Evolutionary conservation across 2,113 vertebrate species (phyloP).

Genomic region (Corydoras maculifer): DNA sequence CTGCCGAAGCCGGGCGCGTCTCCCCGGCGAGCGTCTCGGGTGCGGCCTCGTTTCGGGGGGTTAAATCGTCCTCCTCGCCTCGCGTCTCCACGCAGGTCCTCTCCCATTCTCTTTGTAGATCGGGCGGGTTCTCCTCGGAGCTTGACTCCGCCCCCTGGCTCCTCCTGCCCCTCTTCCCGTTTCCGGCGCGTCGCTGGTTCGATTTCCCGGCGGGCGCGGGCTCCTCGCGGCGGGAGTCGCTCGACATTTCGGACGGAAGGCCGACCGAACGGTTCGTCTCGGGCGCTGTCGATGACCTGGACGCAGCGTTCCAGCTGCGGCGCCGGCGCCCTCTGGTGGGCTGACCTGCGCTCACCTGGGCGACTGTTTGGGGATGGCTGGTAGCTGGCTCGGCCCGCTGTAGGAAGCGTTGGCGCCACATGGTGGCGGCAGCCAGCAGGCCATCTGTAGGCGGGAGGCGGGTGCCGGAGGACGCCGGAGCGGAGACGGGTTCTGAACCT

Average conservation of each 20-base stretch:
- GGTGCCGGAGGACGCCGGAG: not conserved
- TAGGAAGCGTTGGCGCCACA: conserved; percentile 26
- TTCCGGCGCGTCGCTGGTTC: too few relatives aligned
- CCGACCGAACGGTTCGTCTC: not conserved
- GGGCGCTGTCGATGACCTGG: conserved; percentile 1
- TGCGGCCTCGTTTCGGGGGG: too few relatives aligned
- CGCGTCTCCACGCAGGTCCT: not conserved
- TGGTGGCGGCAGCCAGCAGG: conserved; percentile 14
- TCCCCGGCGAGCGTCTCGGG: too few relatives aligned
- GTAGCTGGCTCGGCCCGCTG: not conserved
- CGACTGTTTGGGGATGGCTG: not conserved
- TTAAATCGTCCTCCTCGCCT: too few relatives aligned
- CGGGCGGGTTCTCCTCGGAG: not conserved
- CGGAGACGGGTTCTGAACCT: conserved; percentile 2
- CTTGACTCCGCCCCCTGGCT: not conserved
- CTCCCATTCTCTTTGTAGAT: not conserved
- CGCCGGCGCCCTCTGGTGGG: not conserved
- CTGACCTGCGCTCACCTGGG: not conserved
- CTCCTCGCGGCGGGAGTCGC: not conserved
- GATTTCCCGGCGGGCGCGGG: too few relatives aligned
- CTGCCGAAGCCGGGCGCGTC: not conserved
- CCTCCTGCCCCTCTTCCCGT: not conserved
- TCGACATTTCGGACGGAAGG: not conserved
- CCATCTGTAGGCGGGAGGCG: not conserved
- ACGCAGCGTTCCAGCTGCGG: not conserved